These are phyloP conservation scores for Syngnathus floridae DNA, from an alignment of 2,113 vertebrate genomes.

Conservation along the genomic window DNA sequence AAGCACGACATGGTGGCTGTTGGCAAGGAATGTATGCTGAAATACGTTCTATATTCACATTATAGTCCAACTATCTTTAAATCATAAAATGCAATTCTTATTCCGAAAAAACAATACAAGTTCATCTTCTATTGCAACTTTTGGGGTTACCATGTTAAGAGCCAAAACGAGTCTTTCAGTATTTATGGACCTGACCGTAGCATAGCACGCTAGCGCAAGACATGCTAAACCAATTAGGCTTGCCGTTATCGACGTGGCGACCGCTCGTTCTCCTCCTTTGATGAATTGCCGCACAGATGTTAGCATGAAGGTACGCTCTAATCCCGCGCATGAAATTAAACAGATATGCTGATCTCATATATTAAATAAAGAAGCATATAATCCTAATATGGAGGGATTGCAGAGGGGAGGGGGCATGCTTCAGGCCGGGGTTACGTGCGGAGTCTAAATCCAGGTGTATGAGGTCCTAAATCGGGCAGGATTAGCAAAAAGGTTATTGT, in stretches of 20 bases:
- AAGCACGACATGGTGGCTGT: neutral
- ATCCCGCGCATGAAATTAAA: constrained; percentile 80
- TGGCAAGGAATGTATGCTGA: constrained; percentile 37
- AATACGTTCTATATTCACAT: too few species aligned
- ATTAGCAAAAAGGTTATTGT: constrained; percentile 81
- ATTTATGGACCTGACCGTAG: neutral
- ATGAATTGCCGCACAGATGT: constrained; percentile 67
- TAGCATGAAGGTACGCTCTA: constrained; percentile 71
- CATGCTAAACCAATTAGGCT: constrained; percentile 45
- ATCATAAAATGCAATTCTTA: too few species aligned
- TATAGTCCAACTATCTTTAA: too few species aligned
- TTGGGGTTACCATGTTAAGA: too few species aligned
- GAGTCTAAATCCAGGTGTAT: constrained; percentile 80
- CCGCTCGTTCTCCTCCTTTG: constrained; percentile 16
- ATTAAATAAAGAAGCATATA: constrained; percentile 79
- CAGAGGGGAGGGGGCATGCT: constrained; percentile 39
- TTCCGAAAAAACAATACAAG: too few species aligned
- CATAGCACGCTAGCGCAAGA: constrained; percentile 10
- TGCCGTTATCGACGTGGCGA: constrained; percentile 40
- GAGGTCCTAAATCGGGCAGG: constrained; percentile 75
- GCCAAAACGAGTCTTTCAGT: too few species aligned
- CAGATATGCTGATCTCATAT: constrained; percentile 75
- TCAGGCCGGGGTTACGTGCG: constrained; percentile 70
- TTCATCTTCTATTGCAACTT: too few species aligned
- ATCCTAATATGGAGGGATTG: constrained; percentile 75